These are phyloP conservation scores for Athene noctua DNA, from an alignment of 2,113 vertebrate genomes.

Conservation along the genomic window DNA sequence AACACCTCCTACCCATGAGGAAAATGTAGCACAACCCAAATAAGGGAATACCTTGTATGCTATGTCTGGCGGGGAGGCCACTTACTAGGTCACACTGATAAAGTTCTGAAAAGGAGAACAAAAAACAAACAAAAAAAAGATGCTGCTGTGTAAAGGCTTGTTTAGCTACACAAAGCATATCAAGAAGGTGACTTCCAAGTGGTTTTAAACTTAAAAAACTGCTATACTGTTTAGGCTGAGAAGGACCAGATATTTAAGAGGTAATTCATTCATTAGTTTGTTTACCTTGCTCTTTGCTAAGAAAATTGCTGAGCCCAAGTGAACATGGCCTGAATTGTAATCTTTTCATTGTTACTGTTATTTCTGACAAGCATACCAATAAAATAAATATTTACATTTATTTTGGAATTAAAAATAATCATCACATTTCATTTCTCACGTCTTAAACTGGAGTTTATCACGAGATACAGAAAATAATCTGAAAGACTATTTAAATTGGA, in stretches of 20 bases:
- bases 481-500: background rate
- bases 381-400: background rate
- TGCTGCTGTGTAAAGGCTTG: background rate
- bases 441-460: background rate
- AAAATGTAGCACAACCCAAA: background rate
- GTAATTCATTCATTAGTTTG: slow-evolving; percentile 3
- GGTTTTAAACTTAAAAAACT: background rate
- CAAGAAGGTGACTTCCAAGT: slow-evolving; percentile 1
- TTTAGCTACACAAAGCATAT: background rate
- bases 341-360: background rate
- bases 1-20: background rate
- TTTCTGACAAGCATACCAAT: background rate
- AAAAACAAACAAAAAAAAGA: background rate
- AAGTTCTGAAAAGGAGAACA: background rate
- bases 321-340: background rate
- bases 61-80: background rate
- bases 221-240: background rate
- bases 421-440: background rate
- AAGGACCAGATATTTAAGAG: background rate
- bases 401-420: background rate
- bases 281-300: background rate
- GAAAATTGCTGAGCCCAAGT: background rate
- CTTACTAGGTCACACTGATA: background rate
- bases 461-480: background rate
- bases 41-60: background rate